Base-by-base conservation (phyloP, 2,797 vertebrate genomes). In the Chrysocyon brachyurus region DNA sequence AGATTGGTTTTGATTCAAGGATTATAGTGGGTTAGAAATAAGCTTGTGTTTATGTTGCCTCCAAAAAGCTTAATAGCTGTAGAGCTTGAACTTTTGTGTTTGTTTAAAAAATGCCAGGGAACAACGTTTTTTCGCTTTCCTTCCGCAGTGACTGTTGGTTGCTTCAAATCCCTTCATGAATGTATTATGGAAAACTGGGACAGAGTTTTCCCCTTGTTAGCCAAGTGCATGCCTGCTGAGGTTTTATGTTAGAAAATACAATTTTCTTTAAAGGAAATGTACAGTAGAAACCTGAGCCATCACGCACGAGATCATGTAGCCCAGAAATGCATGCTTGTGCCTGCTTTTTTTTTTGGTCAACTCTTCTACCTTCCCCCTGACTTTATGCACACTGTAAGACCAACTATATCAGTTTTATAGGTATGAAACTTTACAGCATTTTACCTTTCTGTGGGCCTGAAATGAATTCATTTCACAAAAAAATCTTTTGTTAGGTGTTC, bases 81-180 rank as follows among this genome's bases (percentile, higher is more conserved):
- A 95, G 86, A 26, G 12, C 94, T 97, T 98, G 97, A 98, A 98
- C 97, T 98, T 98, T 97, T 98, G 97, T 98, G 86, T 98, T 98
- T 98, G 95, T 97, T 98, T 98, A 96, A 97, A 84, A 98, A 96
- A 98, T 97, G 57, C 90, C 98, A 98, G 73, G 64, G 91, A 95
- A 96, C 72, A 98, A 97, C 97, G 84, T 97, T 98, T 85, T 98
- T 98, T 49, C 96, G 61, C 86, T 91, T 98, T 98, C 97, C 98
- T 98, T 92, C 92, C 97, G 95, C 96, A 98, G 91, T 98, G 97
- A 98, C 96, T 97, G 96, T 97, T 97, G 93, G 97, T 98, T 98
- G 96, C 98, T 98, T 98, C 96, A 98, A 98, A 98, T 98, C 98
- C 96, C 98, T 98, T 98, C 97, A 94, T 98, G 98, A 99, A 98